Evolutionary conservation across 2,797 vertebrate species (phyloP), one percentile per base, ranked within the genome.

Genomic region (Cryptoblepharus egeriae): DNA sequence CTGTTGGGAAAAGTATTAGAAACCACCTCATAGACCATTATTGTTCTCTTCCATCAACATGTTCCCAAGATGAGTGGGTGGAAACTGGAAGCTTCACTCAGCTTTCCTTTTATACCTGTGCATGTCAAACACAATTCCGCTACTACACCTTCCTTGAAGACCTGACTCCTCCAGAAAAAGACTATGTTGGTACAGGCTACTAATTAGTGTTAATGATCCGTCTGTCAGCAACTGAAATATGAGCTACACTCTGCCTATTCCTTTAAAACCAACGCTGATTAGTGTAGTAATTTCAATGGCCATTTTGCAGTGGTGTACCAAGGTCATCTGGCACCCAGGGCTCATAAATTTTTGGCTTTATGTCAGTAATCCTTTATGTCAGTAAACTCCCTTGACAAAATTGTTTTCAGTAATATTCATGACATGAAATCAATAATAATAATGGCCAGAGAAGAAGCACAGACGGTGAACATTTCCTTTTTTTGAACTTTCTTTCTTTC

Each of bases 31-130:
- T 75, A 81, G 92, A 60, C 85, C 90, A 91, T 69, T 67, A 60
- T 75, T 35, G 49, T 80, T 84, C 85, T 60, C 42, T 79, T 79
- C 64, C 76, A 4, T 15, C 65, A 64, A 4, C 20, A 45, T 87
- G 91, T 76, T 83, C 88, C 91, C 75, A 79, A 81, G 85, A 91
- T 78, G 70, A 71, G 75, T 88, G 83, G 87, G 80, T 84, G 86
- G 91, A 90, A 89, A 86, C 91, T 92, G 92, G 92, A 93, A 92
- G 81, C 82, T 79, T 90, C 82, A 73, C 86, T 89, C 81, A 88
- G 39, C 1, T 83, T 77, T 81, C 83, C 18, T 77, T 90, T 90
- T 83, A 83, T 90, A 79, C 82, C 85, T 45, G 70, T 88, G 81
- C 58, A 39, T 70, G 76, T 85, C 88, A 78, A 68, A 88, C 80